A percentile compares a stretch with the other conserved stretches of the same genome.
These are phyloP conservation scores for Pangasianodon gigas DNA, from an alignment of 2,113 vertebrate genomes.

Conservation along the genomic window DNA sequence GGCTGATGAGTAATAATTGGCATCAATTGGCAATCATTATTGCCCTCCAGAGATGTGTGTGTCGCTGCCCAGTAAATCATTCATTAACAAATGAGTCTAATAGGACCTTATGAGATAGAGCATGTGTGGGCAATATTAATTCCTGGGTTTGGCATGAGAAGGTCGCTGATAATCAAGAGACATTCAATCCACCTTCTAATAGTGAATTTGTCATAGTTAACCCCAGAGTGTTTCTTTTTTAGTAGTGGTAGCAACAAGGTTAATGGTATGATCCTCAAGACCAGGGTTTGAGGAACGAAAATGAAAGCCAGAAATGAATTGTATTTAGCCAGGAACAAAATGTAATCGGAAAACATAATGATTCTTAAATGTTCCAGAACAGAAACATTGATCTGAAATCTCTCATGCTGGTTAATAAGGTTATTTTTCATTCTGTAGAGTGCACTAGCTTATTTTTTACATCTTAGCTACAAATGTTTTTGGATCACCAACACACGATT, in stretches of 20 bases:
- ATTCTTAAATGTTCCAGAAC: neutral
- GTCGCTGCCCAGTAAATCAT: slow-evolving; percentile 28
- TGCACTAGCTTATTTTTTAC: neutral
- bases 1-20: slow-evolving; percentile 51
- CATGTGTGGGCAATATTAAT: slow-evolving; percentile 43
- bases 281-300: neutral
- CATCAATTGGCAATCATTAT: slow-evolving; percentile 55
- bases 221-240: neutral
- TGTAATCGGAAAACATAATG: neutral
- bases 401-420: neutral
- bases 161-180: slow-evolving; percentile 51
- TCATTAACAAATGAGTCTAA: slow-evolving; percentile 52
- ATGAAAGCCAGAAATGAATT: neutral
- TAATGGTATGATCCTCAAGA: neutral
- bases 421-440: neutral
- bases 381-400: neutral
- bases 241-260: neutral
- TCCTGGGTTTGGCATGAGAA: slow-evolving; percentile 38
- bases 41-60: slow-evolving; percentile 40
- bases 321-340: neutral
- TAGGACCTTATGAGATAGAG: slow-evolving; percentile 44
- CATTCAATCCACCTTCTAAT: slow-evolving; percentile 31
- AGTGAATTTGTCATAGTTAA: neutral
- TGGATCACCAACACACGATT: neutral
- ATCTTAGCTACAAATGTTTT: neutral